These are phyloP conservation scores for Seladonia tumulorum DNA, from an alignment of 2,888 invertebrate genomes.

Conservation along the genomic window DNA sequence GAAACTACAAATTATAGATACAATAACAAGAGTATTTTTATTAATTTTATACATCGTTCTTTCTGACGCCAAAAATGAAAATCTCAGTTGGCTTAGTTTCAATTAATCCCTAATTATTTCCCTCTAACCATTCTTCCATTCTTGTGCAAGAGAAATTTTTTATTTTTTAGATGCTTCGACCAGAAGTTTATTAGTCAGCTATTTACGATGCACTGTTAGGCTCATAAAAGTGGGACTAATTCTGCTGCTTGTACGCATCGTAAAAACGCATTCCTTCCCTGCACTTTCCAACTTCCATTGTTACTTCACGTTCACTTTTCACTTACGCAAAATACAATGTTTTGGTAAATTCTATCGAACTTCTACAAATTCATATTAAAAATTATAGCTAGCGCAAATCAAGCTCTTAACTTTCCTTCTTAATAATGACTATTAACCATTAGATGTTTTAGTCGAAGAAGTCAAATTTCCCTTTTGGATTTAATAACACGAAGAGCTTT, in stretches of 20 bases:
- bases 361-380: not conserved
- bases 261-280: not conserved
- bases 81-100: not conserved
- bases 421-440: too few species aligned
- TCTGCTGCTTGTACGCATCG: not conserved
- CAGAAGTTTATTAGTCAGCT: not conserved
- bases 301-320: not conserved
- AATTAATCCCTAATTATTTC: not conserved
- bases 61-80: not conserved
- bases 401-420: too few species aligned
- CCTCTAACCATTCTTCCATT: not conserved
- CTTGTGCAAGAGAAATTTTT: not conserved
- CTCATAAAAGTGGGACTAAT: not conserved
- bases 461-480: too few species aligned
- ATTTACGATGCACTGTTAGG: not conserved
- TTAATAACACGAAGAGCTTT: too few species aligned
- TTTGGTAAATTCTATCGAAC: not conserved
- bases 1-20: not conserved
- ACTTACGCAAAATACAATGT: not conserved
- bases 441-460: too few species aligned
- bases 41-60: not conserved
- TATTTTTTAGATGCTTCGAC: not conserved
- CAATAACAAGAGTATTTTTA: not conserved
- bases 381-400: too few species aligned
- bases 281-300: not conserved